Evolutionary conservation across 2,888 invertebrate genomes (phyloP), one percentile per base, ranked within the genome.

Genomic region (Plusia festucae): DNA sequence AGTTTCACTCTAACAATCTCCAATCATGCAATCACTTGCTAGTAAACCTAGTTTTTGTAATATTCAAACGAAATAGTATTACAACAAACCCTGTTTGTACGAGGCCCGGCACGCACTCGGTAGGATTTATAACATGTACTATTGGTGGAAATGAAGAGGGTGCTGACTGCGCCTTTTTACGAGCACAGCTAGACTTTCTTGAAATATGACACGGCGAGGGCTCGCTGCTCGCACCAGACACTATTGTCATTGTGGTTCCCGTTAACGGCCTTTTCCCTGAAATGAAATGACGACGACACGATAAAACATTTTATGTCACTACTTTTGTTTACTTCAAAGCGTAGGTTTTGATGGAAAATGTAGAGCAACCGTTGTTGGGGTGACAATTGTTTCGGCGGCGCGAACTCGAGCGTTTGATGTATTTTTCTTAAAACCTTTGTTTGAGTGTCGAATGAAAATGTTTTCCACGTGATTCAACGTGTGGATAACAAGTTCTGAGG

Each of bases 301-400:
- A 91, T 91, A 93, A 92, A 92, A 92, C 90, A 89, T 92, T 93
- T 92, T 89, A 91, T 88, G 85, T 85, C 86, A 88, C 88, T 85
- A 87, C 88, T 90, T 88, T 90, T 92, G 90, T 92, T 92, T 90
- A 89, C 85, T 88, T 88, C 88, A 89, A 89, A 89, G 86, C 76
- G 79, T 83, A 80, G 82, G 85, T 85, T 85, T 80, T 79, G 84
- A 83, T 85, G 85, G 76, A 60, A 81, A 86, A 87, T 85, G 83
- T 85, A 68, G 81, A 83, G 68, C 77, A 75, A 73, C 60, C 70
- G 76, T 60, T 66, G 75, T 73, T 75, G 73, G 79, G 73, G 81
- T 78, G 80, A 79, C 85, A 82, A 86, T 90, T 86, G 86, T 84
- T 77, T 71, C 71, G 59, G 55, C 58, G 64, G 76, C 72, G 67